Conservation (phyloP, 2,113 vertebrate genomes). For the Leucosticte australis region DNA sequence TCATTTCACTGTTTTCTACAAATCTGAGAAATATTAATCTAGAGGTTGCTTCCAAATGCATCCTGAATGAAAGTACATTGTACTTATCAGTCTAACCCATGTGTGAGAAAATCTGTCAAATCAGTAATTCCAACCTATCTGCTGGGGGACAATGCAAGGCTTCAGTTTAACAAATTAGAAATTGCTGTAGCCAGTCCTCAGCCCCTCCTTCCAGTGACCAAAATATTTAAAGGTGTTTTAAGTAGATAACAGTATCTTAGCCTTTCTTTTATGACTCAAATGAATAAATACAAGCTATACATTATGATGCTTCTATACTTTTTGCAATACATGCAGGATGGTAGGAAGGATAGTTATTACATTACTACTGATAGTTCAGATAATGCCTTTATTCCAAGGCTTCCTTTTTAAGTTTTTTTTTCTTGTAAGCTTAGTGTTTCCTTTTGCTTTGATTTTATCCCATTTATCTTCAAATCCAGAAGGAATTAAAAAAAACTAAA, state of each 20-base stretch:
- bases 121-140: conserved; percentile 57
- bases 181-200: conserved; percentile 6
- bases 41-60: conserved; percentile 1
- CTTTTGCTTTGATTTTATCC: not conserved
- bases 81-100: conserved; percentile 58
- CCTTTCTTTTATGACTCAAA: conserved; percentile 29
- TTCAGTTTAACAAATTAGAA: conserved; percentile 46
- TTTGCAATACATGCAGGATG: not conserved
- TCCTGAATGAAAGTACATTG: not conserved
- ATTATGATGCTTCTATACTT: not conserved
- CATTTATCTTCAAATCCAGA: not conserved
- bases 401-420: not conserved
- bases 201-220: conserved; percentile 15
- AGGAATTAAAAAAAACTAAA: not conserved
- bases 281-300: conserved; percentile 23
- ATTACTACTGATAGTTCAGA: conserved; percentile 7
- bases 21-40: not conserved
- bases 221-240: conserved; percentile 63
- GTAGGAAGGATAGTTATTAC: not conserved
- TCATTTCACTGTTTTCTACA: not conserved
- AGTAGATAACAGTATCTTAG: conserved; percentile 56
- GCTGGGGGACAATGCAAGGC: not conserved
- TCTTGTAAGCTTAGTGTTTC: not conserved
- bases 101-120: conserved; percentile 58
- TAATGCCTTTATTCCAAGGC: conserved; percentile 10